Evolutionary conservation across 2,888 invertebrate genomes (phyloP).

Genomic region (Drosophila hamatofila): DNA sequence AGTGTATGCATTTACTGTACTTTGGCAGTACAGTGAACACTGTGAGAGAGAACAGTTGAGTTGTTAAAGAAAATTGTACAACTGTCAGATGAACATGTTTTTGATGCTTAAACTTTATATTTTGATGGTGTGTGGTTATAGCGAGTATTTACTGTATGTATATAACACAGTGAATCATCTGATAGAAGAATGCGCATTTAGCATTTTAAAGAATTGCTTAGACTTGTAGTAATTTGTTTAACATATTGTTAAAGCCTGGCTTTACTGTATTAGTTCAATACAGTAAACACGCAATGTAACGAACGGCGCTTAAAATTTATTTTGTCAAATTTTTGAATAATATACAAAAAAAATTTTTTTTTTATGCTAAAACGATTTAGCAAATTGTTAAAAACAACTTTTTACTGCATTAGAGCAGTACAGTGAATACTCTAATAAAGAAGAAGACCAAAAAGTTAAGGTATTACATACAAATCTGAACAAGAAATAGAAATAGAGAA

Average conservation of each 20-base stretch:
- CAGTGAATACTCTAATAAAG: neutral
- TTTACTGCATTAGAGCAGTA: neutral
- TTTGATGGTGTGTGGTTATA: neutral
- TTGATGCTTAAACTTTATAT: neutral
- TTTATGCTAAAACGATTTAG: neutral
- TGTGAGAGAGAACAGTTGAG: neutral
- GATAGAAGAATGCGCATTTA: neutral
- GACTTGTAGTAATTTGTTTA: neutral
- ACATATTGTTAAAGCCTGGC: no score
- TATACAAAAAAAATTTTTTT: neutral
- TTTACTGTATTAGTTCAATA: neutral
- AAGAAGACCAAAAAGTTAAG: neutral
- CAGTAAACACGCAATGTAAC: neutral
- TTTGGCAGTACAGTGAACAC: neutral
- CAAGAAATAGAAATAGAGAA: no score
- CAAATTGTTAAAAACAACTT: neutral
- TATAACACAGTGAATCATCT: neutral
- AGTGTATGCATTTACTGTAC: no score
- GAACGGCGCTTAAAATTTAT: neutral
- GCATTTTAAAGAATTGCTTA: neutral
- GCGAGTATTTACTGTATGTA: neutral
- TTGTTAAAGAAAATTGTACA: neutral
- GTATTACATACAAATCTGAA: neutral
- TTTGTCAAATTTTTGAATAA: neutral
- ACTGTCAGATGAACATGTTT: neutral